Evolutionary conservation across 2,888 invertebrate species (phyloP).

Genomic region (Lydus trimaculatus): DNA sequence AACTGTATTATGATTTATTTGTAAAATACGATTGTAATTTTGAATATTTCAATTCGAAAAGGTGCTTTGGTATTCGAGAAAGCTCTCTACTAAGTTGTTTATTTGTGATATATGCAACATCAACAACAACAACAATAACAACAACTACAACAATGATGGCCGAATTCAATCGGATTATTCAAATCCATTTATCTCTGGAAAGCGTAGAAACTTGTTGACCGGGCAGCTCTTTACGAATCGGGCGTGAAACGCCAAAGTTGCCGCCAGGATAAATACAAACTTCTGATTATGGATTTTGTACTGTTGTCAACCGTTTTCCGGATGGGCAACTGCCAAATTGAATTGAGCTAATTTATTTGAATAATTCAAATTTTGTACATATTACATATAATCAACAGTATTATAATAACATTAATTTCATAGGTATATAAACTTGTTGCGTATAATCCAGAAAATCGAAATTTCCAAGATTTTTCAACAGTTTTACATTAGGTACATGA

Average conservation of each 20-base stretch:
- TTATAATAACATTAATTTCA: too few species aligned
- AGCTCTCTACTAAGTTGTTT: conserved; percentile 25
- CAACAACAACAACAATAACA: too few species aligned
- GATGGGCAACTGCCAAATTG: conserved; percentile 11
- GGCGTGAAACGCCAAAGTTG: conserved; percentile 32
- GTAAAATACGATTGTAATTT: too few species aligned
- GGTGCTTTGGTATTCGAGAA: background rate
- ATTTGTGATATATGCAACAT: conserved; percentile 29
- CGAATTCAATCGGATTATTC: conserved; percentile 38
- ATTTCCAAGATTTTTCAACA: too few species aligned
- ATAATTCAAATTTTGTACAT: conserved; percentile 8
- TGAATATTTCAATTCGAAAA: background rate
- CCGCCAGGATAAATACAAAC: conserved; percentile 24
- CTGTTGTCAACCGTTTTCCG: conserved; percentile 8
- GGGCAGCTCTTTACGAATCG: conserved; percentile 22
- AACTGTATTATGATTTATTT: background rate
- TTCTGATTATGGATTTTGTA: conserved; percentile 22
- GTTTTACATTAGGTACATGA: too few species aligned
- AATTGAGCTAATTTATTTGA: conserved; percentile 25
- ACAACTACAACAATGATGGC: conserved; percentile 15
- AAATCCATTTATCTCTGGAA: conserved; percentile 36
- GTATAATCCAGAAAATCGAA: too few species aligned
- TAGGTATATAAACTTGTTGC: too few species aligned
- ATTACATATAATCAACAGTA: too few species aligned
- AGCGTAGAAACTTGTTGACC: conserved; percentile 38